These are phyloP conservation scores for Cyrtorhinus lividipennis DNA, from an alignment of 1,140 invertebrate genomes.

Conservation along the genomic window DNA sequence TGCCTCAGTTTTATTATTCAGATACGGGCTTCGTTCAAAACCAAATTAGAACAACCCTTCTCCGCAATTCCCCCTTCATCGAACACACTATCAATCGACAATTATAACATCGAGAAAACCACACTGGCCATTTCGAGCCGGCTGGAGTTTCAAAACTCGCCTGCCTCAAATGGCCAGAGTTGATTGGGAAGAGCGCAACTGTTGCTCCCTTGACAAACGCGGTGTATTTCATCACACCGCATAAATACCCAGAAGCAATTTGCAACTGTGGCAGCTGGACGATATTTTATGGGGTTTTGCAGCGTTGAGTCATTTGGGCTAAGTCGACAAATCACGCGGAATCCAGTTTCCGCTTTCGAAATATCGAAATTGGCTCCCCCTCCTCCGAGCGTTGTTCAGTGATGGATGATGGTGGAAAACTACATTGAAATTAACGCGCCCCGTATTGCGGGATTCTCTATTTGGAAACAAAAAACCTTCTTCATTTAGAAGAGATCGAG, in stretches of 20 bases:
- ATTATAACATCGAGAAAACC: constrained; percentile 1
- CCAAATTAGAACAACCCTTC: no score
- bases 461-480: no score
- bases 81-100: constrained; percentile 4
- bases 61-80: no score
- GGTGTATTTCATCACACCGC: constrained; percentile 5
- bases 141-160: no score
- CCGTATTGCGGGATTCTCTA: no score
- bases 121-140: not conserved
- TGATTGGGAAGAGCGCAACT: constrained; percentile 1
- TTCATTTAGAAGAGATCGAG: no score
- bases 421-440: no score
- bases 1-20: no score
- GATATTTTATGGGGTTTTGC: not conserved
- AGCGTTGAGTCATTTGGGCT: not conserved
- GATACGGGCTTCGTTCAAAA: no score
- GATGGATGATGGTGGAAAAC: no score
- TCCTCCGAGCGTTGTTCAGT: no score
- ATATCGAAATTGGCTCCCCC: not conserved
- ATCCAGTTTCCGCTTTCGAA: not conserved
- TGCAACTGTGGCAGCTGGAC: not conserved
- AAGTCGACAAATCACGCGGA: not conserved
- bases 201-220: not conserved
- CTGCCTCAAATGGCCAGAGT: no score
- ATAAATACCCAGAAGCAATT: not conserved